Base-by-base conservation (phyloP, 2,888 invertebrate genomes). In the Drosophila limbata region DNA sequence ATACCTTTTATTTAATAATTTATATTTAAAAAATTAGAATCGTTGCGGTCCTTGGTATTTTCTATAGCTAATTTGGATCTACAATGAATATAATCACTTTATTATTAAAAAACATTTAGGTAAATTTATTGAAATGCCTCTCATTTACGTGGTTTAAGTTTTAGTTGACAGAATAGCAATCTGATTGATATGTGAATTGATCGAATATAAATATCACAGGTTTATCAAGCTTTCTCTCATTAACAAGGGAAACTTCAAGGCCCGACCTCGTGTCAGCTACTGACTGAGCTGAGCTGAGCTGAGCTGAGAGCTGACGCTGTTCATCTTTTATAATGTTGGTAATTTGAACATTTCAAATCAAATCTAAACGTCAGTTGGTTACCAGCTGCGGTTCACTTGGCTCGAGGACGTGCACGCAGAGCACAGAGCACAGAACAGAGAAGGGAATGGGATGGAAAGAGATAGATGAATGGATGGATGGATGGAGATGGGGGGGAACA, bases 281-380 rank as follows among this genome's bases (percentile, higher is more conserved):
- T 59, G 56, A 45, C 57, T 21, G 57, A 28, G 37, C 55, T 40
- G 40, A 70, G 55, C 33, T 13, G 8, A 45, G 52, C 48, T 13
- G 40, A 44, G 77, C 52, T 66, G 65, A 42, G 47, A 61, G 67
- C 71, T 67, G 72, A 64, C 44, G 77, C 74, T 77, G 81, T 86
- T 83, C 82, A 84, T 86, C 77, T 84, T 78, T 86, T 86, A 84
- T 84, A 87, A 84, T 84, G 77, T 83, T 81, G 84, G 87, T 83
- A 88, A 86, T 88, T 83, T 81, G 74, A 83, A 87, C 83, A 84
- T 87, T 87, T 83, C 81, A 88, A 88, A 87, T 87, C 89, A 87
- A 84, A 84, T 84, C 84, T 81, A 83, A 77, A 87, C 77, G 84
- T 85, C 82, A 85, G 86, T 83, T 83, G 82, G 84, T 85, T 83